phyloP scores from a whole-genome alignment of 2,888 invertebrate genomes.

The Spodoptera littoralis region DNA sequence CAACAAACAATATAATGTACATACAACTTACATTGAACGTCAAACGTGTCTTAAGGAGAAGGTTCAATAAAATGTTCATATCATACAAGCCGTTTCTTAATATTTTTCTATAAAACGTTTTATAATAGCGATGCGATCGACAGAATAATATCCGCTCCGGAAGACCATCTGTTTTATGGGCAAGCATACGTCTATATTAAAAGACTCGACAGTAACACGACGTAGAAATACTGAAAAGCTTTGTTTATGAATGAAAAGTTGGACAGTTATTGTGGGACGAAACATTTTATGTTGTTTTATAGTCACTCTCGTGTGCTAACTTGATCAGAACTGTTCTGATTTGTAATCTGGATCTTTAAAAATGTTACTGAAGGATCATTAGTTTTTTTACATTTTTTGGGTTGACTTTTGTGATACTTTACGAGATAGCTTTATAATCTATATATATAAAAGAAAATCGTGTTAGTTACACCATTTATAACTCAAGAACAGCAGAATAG shows the following conservation, averaged over 20 bases:
- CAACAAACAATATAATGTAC: not conserved
- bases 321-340: too few species aligned
- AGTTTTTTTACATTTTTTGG: too few species aligned
- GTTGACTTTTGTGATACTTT: too few species aligned
- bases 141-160: slow-evolving; percentile 31
- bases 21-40: not conserved
- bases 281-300: not conserved
- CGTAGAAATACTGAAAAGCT: too few species aligned
- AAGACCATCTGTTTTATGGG: slow-evolving; percentile 17
- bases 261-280: not conserved
- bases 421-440: too few species aligned
- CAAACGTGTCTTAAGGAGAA: slow-evolving; percentile 16
- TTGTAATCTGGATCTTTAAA: too few species aligned
- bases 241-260: not conserved
- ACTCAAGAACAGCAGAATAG: too few species aligned
- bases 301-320: too few species aligned
- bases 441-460: too few species aligned
- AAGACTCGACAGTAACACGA: too few species aligned
- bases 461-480: too few species aligned
- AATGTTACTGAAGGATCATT: too few species aligned
- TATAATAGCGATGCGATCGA: slow-evolving; percentile 10
- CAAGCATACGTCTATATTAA: slow-evolving; percentile 2
- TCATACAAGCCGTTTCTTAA: not conserved
- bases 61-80: not conserved
- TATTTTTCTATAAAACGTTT: slow-evolving; percentile 1